Base-by-base conservation (phyloP, 2,797 vertebrate genomes). In the Ptychadena robeensis region DNA sequence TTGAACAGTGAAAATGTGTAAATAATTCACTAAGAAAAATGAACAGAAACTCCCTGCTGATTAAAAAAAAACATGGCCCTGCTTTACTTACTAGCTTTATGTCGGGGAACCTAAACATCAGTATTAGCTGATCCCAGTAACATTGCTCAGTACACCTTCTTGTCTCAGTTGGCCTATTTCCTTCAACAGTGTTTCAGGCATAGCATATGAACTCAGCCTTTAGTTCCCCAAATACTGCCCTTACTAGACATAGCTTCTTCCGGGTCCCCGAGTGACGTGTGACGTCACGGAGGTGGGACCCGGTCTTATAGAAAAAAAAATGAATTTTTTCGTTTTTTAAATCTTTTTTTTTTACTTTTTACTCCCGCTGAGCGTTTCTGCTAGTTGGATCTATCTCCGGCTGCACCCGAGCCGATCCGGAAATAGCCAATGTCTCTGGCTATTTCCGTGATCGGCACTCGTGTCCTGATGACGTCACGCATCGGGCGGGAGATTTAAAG, bases 21-120 rank as follows among this genome's bases (percentile, higher is more conserved):
- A 67, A 53, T 78, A 53, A 35, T 78, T 48, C 4, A 77, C 63
- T 44, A 48, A 25, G 27, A 65, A n/a, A 37, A 18, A 64, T 30
- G n/a, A 75, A 14, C 35, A 40, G 28, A n/a, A 48, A 12, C 27
- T 65, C 35, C 61, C 27, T 3, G 6, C 10, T 48, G 30, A 65
- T 53, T 34, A 18, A 67, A 67, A 38, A 53, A 67, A 67, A 38
- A 53, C 38, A 78, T 15, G 22, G 30, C 28, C 40, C 8, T 10
- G 31, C 32, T 9, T 53, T 22, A 31, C 38, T 14, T 4, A 65
- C 2, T 31, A 44, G n/a, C 73, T 28, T 14, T 37, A 28, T 38
- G 25, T 34, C 14, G 2, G 48, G 9, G 12, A 28, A n/a, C 5
- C 25, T 12, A 61, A 61, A 28, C 59, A 27, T 27, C 9, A 27